A percentile compares a stretch with the other conserved stretches of the same genome.
phyloP scores from a whole-genome alignment of 2,888 invertebrate species.

The Machimus atricapillus region DNA sequence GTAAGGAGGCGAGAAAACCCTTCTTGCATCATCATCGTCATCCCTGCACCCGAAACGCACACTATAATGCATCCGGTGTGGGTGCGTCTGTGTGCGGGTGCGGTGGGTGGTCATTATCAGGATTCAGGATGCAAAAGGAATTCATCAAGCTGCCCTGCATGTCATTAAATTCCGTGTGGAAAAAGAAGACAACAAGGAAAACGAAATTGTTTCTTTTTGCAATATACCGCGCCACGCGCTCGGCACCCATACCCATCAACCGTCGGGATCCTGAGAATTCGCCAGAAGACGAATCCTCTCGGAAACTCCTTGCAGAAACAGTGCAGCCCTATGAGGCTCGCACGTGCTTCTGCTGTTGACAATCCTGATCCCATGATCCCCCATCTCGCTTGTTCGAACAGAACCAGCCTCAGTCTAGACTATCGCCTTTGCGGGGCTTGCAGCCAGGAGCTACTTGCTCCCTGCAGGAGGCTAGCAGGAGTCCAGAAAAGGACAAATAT shows the following conservation, averaged over 20 bases:
- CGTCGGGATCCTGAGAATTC: not conserved
- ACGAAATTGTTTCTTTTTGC: constrained; percentile 25
- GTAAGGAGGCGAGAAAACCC: not conserved
- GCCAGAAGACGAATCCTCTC: not conserved
- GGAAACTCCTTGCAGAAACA: not conserved
- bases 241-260: not conserved
- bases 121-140: not conserved
- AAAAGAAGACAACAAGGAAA: constrained; percentile 40
- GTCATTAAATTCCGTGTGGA: constrained; percentile 9
- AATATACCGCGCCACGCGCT: not conserved
- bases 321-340: constrained; percentile 37
- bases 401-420: not conserved
- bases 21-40: not conserved
- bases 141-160: constrained; percentile 5
- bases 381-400: constrained; percentile 39
- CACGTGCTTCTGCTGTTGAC: constrained; percentile 45
- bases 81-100: not conserved
- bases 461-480: not conserved
- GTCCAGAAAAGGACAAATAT: not conserved
- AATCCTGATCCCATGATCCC: not conserved
- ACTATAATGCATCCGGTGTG: not conserved
- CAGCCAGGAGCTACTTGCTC: constrained; percentile 12
- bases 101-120: constrained; percentile 42
- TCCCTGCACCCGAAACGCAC: not conserved
- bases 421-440: not conserved